Base-by-base conservation (phyloP, 2,113 vertebrate species). In the Scopus umbretta region DNA sequence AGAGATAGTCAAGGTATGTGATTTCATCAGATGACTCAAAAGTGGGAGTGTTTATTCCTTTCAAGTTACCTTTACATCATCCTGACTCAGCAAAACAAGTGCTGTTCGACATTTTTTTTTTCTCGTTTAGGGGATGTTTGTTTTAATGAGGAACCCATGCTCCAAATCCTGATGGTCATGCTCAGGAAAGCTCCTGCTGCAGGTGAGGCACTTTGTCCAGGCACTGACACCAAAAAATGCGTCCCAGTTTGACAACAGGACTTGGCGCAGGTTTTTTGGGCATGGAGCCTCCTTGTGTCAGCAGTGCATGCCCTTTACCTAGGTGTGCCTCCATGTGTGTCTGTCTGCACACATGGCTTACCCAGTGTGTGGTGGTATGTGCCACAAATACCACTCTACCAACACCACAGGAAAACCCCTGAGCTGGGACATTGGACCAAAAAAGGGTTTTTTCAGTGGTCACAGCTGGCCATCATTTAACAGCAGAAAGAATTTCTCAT, bases 21-120 rank as follows among this genome's bases (percentile, higher is more conserved):
- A 93, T 92, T 92, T 94, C 88, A 96, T 94, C 34, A 1, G n/a
- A 42, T 92, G 86, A 93, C 86, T 94, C 80, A 94, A 38, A 94
- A 86, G 32, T 55, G 40, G 72, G 67, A 83, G 68, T 1, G 9
- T 74, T 93, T 92, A 55, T 71, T 86, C 47, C 26, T 84, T 85
- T 80, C 30, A 71, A 74, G 52, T 14, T 43, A 59, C 55, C 5
- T 94, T 92, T 86, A 70, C 38, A 20, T 93, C 90, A 96, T 81
- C 52, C 67, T 91, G 91, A 93, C 86, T 95, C 82, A 91, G 72
- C 92, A 93, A 86, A 90, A 83, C 20, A 42, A 40, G 63, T 58
- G 20, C n/a, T 53, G 22, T 49, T 65, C 32, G 56, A 53, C 22
- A n/a, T 2, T 25, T 49, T 40, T 38, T 26, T 45, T 16, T 18